These are phyloP conservation scores for Himalopsyche phryganea DNA, from an alignment of 1,140 invertebrate species.

Conservation along the genomic window DNA sequence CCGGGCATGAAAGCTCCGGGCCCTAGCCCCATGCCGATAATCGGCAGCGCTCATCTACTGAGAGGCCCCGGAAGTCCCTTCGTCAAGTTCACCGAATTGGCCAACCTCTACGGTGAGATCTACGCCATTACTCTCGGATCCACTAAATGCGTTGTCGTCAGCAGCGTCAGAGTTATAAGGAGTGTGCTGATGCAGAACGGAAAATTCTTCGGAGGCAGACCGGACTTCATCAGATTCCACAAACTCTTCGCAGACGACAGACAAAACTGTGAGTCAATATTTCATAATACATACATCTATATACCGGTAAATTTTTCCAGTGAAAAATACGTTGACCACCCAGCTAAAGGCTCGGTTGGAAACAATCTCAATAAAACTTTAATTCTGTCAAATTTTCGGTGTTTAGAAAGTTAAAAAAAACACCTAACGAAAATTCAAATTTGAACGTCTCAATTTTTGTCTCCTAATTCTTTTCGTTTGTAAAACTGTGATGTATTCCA, in stretches of 20 bases:
- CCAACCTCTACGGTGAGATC: conserved; percentile 71
- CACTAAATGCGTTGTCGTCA: conserved; percentile 71
- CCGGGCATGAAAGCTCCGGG: conserved; percentile 48
- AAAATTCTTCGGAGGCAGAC: conserved; percentile 74
- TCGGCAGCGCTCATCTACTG: conserved; percentile 69
- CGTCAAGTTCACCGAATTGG: conserved; percentile 65
- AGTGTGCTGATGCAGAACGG: conserved; percentile 80
- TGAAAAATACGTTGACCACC: no score
- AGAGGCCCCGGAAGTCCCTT: conserved; percentile 65
- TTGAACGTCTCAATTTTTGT: no score
- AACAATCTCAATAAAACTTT: no score
- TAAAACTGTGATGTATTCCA: no score
- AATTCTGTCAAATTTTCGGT: no score
- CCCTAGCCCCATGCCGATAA: conserved; percentile 64
- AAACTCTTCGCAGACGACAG: conserved; percentile 70
- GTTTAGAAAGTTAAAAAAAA: no score
- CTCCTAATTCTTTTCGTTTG: no score
- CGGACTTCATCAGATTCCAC: conserved; percentile 73
- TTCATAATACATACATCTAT: conserved; percentile 13
- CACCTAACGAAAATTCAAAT: no score
- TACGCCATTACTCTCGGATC: conserved; percentile 70
- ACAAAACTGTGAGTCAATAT: conserved; percentile 80
- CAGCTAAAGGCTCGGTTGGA: no score
- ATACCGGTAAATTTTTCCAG: no score
- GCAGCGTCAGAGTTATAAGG: conserved; percentile 67